Evolutionary conservation across 2,113 vertebrate genomes (phyloP), one percentile per base, ranked within the genome.

Genomic region (Ctenomys sociabilis): DNA sequence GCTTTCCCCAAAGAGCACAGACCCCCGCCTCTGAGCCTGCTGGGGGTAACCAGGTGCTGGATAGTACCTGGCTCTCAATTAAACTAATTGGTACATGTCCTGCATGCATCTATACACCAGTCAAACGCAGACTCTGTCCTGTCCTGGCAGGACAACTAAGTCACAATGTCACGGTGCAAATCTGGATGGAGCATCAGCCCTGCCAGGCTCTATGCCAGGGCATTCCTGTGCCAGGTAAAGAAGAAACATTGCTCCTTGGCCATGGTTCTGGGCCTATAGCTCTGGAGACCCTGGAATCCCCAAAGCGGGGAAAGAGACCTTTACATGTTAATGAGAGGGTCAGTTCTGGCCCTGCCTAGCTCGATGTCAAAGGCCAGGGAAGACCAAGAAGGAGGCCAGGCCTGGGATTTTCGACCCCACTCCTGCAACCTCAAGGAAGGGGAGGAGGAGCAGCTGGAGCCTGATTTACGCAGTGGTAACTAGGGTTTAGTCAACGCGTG

Each of bases 151-250:
- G n/a, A 40, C 1, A 5, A 49, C 0, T 6, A 17, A 12, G 1
- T 66, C 85, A 22, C 49, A 32, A 81, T 43, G 11, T 28, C 57
- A 10, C 0, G 24, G 66, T 26, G 64, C 10, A 16, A 19, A 9
- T 13, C 40, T 21, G 64, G 66, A 7, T 3, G 19, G n/a, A 17
- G 4, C 30, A 8, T 4, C 2, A n/a, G 63, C 37, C 21, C 45
- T n/a, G 12, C 28, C 68, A 30, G 61, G 45, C 57, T 37, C 35
- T 0, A 1, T n/a, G 68, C 40, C 14, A 28, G 14, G 13, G 45
- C n/a, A 4, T 5, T n/a, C 17, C 3, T n/a, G 22, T 3, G 1
- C 37, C 0, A 7, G 1, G 43, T 0, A 14, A 78, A 0, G 9
- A 6, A 13, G 66, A 77, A 13, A 24, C 37, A 3, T 21, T 5